phyloP scores from a whole-genome alignment of 2,888 invertebrate species.

The Cheilosia scutellata region DNA sequence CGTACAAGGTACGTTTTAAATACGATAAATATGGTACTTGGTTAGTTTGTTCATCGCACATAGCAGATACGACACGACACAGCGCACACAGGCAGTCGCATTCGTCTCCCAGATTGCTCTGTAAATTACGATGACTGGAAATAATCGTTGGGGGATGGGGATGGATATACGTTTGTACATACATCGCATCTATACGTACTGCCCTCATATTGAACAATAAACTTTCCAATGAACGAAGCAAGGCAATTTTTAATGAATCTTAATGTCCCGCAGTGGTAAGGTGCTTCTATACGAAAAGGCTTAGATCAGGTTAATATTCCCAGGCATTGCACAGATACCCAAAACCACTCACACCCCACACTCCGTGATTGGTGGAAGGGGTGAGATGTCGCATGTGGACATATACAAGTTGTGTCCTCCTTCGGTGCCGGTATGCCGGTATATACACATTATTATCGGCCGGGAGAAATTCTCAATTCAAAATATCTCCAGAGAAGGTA shows the following conservation, averaged over 20 bases:
- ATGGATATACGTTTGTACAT: background rate
- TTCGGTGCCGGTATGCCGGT: conserved; percentile 10
- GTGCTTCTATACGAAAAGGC: conserved; percentile 54
- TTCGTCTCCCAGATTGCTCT: conserved; percentile 44
- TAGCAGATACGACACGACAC: conserved; percentile 31
- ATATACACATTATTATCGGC: conserved; percentile 65
- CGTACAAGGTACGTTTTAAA: conserved; percentile 54
- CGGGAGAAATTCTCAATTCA: conserved; percentile 69
- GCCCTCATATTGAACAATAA: conserved; percentile 28
- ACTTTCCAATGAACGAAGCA: conserved; percentile 34
- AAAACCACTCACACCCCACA: conserved; percentile 32
- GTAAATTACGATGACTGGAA: conserved; percentile 41
- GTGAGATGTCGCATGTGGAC: conserved; percentile 72
- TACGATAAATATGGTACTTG: conserved; percentile 53
- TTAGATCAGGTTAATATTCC: conserved; percentile 67
- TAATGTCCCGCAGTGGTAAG: conserved; percentile 56
- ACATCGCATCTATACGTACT: background rate
- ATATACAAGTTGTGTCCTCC: conserved; percentile 43
- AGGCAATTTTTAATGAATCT: conserved; percentile 73
- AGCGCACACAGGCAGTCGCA: conserved; percentile 16
- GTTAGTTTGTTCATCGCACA: conserved; percentile 44
- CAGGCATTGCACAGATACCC: conserved; percentile 21
- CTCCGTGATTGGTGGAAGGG: conserved; percentile 36
- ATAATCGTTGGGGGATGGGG: background rate
- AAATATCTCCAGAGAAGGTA: conserved; percentile 59